phyloP scores from a whole-genome alignment of 2,888 invertebrate species.

The Leucophenga maculata region DNA sequence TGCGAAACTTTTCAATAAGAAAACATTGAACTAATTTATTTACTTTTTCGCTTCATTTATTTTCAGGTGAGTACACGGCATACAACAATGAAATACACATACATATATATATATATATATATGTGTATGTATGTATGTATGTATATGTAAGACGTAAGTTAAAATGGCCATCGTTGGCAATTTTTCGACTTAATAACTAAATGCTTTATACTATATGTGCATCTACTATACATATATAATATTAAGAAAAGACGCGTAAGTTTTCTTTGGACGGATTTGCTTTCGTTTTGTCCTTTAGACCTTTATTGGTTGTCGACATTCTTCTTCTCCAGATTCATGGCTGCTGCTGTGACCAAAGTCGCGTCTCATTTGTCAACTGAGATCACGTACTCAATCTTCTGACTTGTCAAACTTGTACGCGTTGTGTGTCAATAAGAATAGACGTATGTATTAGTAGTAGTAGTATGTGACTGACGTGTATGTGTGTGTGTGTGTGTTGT shows the following conservation, averaged over 20 bases:
- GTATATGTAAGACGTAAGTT: background rate
- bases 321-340: constrained; percentile 14
- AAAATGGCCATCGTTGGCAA: too few species aligned
- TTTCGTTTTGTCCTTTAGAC: too few species aligned
- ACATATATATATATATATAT: too few species aligned
- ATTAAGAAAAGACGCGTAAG: too few species aligned
- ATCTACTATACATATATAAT: too few species aligned
- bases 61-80: constrained; percentile 55
- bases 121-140: background rate
- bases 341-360: constrained; percentile 6
- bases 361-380: constrained; percentile 60
- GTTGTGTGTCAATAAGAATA: too few species aligned
- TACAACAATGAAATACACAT: constrained; percentile 2
- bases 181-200: too few species aligned
- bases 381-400: constrained; percentile 64
- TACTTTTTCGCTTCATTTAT: constrained; percentile 37
- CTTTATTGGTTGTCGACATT: too few species aligned
- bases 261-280: too few species aligned
- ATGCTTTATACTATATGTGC: too few species aligned
- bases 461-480: constrained; percentile 2
- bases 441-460: too few species aligned
- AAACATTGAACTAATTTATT: constrained; percentile 13
- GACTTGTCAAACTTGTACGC: constrained; percentile 56
- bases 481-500: constrained; percentile 22
- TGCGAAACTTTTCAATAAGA: constrained; percentile 2